Base-by-base conservation (phyloP, 2,797 vertebrate species). In the Sebastes baramenuke region DNA sequence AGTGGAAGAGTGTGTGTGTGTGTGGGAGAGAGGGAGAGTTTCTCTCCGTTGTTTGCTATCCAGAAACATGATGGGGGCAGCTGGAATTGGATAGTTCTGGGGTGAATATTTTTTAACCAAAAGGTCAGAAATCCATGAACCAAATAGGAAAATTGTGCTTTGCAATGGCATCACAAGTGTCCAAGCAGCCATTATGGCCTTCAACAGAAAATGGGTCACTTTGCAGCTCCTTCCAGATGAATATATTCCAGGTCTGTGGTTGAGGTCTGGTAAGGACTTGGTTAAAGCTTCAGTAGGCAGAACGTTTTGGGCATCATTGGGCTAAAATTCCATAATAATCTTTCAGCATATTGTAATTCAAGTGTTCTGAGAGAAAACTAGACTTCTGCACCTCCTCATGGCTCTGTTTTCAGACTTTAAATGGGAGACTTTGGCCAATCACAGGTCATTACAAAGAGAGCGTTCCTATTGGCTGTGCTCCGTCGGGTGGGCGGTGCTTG, bases 21-120 rank as follows among this genome's bases (percentile, higher is more conserved):
- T 81, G 79, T 65, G 88, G 72, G 78, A 25, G 80, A 62, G 24
- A 25, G 60, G 24, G 69, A 58, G 58, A 25, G 4, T 54, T 27
- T 49, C 27, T 56, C 27, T 32, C 24, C 58, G 59, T 38, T 55
- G 27, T 71, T 80, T 49, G 46, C 16, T 34, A 16, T 49, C 10
- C n/a, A 80, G 56, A 85, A 66, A 75, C 66, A 54, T n/a, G 7
- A 29, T 66, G 36, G 36, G 36, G 34, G n/a, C 16, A 29, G 36
- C 27, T 72, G 42, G 24, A 30, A 62, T 36, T 30, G 77, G 4
- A 32, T 55, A 6, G 14, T 67, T 80, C 55, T 12, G 36, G n/a
- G 38, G 3, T n/a, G 18, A 4, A 11, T 4, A 25, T 49, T 20
- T 80, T 18, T 66, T 66, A 22, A 77, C 56, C 8, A 54, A 62